A percentile compares a stretch with the other conserved stretches of the same genome.
These are phyloP conservation scores for Spodoptera frugiperda DNA, from an alignment of 1,140 invertebrate genomes.

Conservation along the genomic window DNA sequence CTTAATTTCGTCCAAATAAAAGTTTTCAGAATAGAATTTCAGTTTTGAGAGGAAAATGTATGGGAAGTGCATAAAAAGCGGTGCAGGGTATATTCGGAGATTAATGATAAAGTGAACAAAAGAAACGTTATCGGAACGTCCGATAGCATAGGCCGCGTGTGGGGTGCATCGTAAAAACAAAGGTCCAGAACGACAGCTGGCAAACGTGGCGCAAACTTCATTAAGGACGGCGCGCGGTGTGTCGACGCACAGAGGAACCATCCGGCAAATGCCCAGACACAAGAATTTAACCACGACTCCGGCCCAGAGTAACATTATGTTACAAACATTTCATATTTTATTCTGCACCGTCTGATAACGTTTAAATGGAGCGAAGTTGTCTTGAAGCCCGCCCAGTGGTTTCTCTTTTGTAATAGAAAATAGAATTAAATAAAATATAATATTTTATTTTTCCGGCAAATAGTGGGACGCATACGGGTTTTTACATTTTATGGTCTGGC, in stretches of 20 bases:
- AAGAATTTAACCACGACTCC: background rate
- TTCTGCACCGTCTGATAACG: background rate
- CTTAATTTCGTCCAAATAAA: too few species aligned
- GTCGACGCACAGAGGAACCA: background rate
- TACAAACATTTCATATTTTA: background rate
- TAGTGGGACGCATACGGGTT: too few species aligned
- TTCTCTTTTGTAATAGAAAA: too few species aligned
- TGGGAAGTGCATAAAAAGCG: background rate
- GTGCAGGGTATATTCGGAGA: slow-evolving; percentile 4
- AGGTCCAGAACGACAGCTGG: slow-evolving; percentile 30
- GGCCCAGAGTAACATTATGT: too few species aligned
- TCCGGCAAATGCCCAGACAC: slow-evolving; percentile 6
- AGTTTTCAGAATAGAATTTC: too few species aligned
- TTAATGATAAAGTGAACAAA: slow-evolving; percentile 25
- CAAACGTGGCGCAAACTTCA: slow-evolving; percentile 36
- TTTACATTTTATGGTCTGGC: too few species aligned
- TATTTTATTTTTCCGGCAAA: too few species aligned
- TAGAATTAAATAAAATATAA: too few species aligned
- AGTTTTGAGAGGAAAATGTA: background rate
- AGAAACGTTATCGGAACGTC: background rate
- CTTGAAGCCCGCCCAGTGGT: too few species aligned
- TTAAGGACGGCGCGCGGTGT: slow-evolving; percentile 2
- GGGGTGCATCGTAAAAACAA: slow-evolving; percentile 22
- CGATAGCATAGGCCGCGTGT: background rate
- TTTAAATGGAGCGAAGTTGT: background rate